These are phyloP conservation scores for Pinctada fucata DNA, from an alignment of 2,888 invertebrate genomes.

Conservation along the genomic window DNA sequence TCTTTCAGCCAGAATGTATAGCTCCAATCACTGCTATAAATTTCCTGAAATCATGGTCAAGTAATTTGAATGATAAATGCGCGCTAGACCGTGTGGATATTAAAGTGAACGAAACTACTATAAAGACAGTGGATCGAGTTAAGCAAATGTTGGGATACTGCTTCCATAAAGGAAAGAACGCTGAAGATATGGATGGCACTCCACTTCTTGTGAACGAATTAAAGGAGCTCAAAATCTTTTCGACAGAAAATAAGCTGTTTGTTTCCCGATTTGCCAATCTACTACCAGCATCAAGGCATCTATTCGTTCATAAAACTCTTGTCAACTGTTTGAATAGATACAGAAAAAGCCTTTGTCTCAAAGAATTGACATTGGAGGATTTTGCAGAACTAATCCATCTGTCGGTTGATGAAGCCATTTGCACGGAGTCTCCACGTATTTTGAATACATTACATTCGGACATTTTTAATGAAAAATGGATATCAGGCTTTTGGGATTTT, in stretches of 20 bases:
- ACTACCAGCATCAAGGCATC: conserved; percentile 1
- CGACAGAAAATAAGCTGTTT: background rate
- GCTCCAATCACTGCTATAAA: background rate
- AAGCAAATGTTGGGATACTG: conserved; percentile 6
- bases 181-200: background rate
- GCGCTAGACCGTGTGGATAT: background rate
- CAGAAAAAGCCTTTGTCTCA: background rate
- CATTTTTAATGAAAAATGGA: background rate
- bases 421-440: background rate
- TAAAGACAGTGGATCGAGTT: background rate
- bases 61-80: conserved; percentile 10
- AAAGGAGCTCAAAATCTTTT: conserved; percentile 14
- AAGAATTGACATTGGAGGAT: background rate
- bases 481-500: conserved; percentile 19
- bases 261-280: conserved; percentile 25
- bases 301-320: conserved; percentile 20
- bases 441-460: background rate
- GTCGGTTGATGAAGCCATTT: background rate
- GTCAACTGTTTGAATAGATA: background rate
- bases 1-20: background rate
- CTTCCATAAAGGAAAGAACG: background rate
- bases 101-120: background rate
- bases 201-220: conserved; percentile 26
- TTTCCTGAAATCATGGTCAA: conserved; percentile 8
- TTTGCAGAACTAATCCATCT: conserved; percentile 15